phyloP scores from a whole-genome alignment of 2,888 invertebrate genomes.

The Nomada fabriciana region DNA sequence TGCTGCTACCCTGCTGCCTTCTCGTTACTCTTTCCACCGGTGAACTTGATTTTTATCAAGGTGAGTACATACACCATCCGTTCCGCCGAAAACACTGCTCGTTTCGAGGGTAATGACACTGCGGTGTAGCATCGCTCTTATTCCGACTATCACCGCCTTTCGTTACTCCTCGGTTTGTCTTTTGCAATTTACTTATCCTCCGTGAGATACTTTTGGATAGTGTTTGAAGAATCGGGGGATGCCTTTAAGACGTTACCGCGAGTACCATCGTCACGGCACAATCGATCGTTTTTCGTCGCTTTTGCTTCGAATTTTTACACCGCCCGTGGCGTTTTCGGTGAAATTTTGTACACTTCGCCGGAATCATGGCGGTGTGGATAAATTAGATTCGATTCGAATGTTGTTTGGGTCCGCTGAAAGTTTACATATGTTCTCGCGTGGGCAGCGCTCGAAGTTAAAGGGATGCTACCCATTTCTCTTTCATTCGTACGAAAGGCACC shows the following conservation, averaged over 20 bases:
- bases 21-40: slow-evolving; percentile 74
- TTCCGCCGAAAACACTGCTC: slow-evolving; percentile 40
- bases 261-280: not conserved
- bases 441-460: not conserved
- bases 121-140: not conserved
- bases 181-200: not conserved
- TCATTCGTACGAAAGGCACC: not conserved
- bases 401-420: not conserved
- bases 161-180: not conserved
- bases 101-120: slow-evolving; percentile 62
- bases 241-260: not conserved
- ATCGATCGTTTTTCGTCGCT: not conserved
- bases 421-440: slow-evolving; percentile 21
- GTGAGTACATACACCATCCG: slow-evolving; percentile 66
- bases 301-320: not conserved
- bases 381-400: not conserved
- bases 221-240: not conserved
- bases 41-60: slow-evolving; percentile 79
- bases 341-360: too few species aligned
- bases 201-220: not conserved
- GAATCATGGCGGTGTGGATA: rapidly evolving
- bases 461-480: not conserved
- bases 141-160: not conserved
- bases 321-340: too few species aligned
- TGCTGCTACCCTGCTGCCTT: slow-evolving; percentile 72